Evolutionary conservation across 1,140 invertebrate species (phyloP), one percentile per base, ranked within the genome.

Genomic region (Megalonaias nervosa): DNA sequence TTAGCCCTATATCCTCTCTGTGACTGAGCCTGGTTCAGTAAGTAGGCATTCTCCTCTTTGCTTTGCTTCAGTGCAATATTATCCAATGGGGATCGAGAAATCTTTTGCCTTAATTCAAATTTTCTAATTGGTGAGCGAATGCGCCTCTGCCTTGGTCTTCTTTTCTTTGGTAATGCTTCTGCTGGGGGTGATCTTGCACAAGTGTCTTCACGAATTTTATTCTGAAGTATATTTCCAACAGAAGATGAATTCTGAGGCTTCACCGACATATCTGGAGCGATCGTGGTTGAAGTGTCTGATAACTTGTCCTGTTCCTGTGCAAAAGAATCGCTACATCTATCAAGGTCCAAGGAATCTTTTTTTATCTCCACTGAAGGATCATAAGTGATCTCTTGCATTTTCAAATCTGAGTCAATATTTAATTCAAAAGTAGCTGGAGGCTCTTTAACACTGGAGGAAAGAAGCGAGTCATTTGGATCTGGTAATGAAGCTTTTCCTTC

Each of bases 41-140:
- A 79, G 74, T 86, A 84, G 26, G 76, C 79, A 31, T 82, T 80
- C 78, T 84, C 83, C 65, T 83, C 81, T 66, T 79, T 74, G 71
- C 75, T 84, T 71, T 82, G 77, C 19, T 82, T 83, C 74, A 84
- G 74, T 62, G 81, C 84, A 62, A 86, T 80, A 60, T 84, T 86
- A 55, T 86, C 83, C 57, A 86, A 67, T 9, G 84, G 84, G 31
- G 84, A 86, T n/a, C 84, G 61, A 13, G 84, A 83, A 57, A 78
- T 79, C 70, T 86, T 86, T 64, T 82, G 75, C 56, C 84, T 70
- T 16, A 86, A 57, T 64, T 78, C 76, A 78, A 78, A 73, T 67
- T 67, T 78, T 68, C 76, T 67, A 9, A 56, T 67, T 21, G 64
- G 11, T 56, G 19, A 21, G n/a, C 56, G 26, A 48, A 69, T 60